Evolutionary conservation across 2,888 invertebrate species (phyloP).

Genomic region (Syrista parreyssii): DNA sequence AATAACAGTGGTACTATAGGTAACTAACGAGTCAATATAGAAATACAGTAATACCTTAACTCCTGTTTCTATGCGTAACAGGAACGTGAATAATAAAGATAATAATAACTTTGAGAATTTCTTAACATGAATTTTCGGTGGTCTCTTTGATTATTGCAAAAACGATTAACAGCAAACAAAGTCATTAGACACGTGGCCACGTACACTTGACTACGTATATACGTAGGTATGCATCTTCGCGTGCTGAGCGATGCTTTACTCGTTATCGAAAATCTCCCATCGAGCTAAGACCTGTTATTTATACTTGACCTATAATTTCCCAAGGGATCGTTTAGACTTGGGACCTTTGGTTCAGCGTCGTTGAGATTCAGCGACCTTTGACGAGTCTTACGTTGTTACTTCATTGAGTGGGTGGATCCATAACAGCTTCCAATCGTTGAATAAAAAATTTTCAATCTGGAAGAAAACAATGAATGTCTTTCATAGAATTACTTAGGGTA

Average conservation of each 20-base stretch:
- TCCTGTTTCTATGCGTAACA: neutral
- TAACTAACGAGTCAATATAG: neutral
- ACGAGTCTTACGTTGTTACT: neutral
- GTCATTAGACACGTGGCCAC: neutral
- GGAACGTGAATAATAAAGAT: neutral
- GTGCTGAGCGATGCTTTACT: neutral
- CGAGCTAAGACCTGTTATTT: neutral
- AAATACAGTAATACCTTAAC: neutral
- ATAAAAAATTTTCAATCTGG: neutral
- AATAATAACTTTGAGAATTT: neutral
- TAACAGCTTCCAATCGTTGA: neutral
- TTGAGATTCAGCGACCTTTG: neutral
- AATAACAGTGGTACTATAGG: neutral
- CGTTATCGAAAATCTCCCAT: slow-evolving; percentile 4
- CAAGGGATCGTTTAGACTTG: neutral
- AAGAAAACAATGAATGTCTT: neutral
- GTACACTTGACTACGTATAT: neutral
- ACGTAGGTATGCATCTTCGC: neutral
- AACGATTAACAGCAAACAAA: neutral
- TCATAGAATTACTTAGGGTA: neutral
- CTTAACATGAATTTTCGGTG: neutral
- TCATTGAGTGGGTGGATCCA: neutral
- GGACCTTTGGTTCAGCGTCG: neutral
- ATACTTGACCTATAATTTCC: neutral
- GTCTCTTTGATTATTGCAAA: neutral